Percentiles rank a stretch among this genome's conserved stretches.
phyloP scores from a whole-genome alignment of 2,113 vertebrate species.

The Grammatotria lemairii region DNA sequence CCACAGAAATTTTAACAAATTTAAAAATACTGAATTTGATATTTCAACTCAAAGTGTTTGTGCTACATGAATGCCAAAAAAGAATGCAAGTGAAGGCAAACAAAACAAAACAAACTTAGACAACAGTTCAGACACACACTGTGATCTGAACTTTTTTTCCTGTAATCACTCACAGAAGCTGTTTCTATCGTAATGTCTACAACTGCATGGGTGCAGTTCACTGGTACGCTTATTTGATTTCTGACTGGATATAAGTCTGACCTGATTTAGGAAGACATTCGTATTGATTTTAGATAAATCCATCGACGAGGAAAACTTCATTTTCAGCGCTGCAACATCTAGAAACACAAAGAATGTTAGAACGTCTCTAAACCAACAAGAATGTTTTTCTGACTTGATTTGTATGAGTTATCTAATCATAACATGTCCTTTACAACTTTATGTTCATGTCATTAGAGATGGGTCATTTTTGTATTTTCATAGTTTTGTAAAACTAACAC shows the following conservation, averaged over 20 bases:
- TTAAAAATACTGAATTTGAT: neutral
- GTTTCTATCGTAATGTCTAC: neutral
- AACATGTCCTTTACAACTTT: neutral
- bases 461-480: neutral
- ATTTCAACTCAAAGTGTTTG: neutral
- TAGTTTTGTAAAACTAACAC: neutral
- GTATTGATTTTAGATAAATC: neutral
- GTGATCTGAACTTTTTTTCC: neutral
- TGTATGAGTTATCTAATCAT: neutral
- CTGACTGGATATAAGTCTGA: neutral
- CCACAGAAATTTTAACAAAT: neutral
- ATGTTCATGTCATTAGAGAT: neutral
- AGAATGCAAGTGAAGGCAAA: neutral
- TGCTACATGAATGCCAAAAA: neutral
- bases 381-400: neutral
- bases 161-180: neutral
- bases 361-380: neutral
- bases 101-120: rapidly evolving
- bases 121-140: neutral
- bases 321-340: neutral
- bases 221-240: neutral
- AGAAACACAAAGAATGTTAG: neutral
- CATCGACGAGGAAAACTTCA: neutral
- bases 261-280: neutral
- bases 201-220: neutral